Base-by-base conservation (phyloP, 2,888 invertebrate genomes). In the Automeris io region DNA sequence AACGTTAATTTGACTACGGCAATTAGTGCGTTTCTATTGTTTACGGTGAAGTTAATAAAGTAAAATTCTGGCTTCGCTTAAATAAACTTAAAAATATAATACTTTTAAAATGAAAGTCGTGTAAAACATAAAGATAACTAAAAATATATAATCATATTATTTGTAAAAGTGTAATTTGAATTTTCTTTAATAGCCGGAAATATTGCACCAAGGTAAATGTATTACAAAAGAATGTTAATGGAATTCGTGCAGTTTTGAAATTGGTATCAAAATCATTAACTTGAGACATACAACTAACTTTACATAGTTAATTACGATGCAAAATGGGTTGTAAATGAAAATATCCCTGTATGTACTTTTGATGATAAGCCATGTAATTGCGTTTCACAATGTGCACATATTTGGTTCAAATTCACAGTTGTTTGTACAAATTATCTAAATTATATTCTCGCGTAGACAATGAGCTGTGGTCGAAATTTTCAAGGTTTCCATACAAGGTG, bases 401-500 rank as follows among this genome's bases (percentile, higher is more conserved):
- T 34, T 24, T 12, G 23, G 23, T 34, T 29, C 34, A 34, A 34
- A 34, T 39, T 34, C 18, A 23, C 29, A 31, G 23, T 34, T 26
- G 36, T 16, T 33, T 24, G 34, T 19, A 9, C 34, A 34, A 24
- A 33, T 37, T 25, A 12, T 11, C 33, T 33, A 33, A 39, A 39
- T 26, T 26, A 11, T 34, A 13, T 23, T 23, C 24, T 34, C 31
- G 13, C 31, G 22, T 18, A 37, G 37, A 37, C 37, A 37, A 37
- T 37, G 16, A 29, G 37, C 11, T 21, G 23, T 12, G 31, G 33
- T 44, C 23, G 23, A 7, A 33, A 35, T 46, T 39, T 57, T 53
- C 59, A 65, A 66, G 68, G 68, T 42, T 55, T 48, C 72, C 63
- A 39, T 70, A 74, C 48, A 74, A 70, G 71, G 74, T 35, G 37